These are phyloP conservation scores for Rhamnusium bicolor DNA, from an alignment of 2,888 invertebrate species.

Conservation along the genomic window DNA sequence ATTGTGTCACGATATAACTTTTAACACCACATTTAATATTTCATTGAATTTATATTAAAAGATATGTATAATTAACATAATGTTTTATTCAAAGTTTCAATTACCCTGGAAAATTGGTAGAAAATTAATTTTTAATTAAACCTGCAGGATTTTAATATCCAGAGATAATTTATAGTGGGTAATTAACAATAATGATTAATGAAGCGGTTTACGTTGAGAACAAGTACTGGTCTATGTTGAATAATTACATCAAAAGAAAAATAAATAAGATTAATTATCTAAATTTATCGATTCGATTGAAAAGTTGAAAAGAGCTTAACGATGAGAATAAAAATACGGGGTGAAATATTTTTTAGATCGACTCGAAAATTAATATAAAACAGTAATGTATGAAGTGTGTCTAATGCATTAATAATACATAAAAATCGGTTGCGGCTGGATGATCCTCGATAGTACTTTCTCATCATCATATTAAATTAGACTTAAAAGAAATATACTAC, in stretches of 20 bases:
- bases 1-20: too few relatives aligned
- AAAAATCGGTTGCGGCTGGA: too few relatives aligned
- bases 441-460: too few relatives aligned
- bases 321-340: neutral
- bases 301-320: conserved; percentile 4
- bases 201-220: conserved; percentile 55
- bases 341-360: too few relatives aligned
- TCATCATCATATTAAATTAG: too few relatives aligned
- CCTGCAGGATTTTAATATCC: neutral
- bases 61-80: too few relatives aligned
- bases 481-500: too few relatives aligned
- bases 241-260: conserved; percentile 54
- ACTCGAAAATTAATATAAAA: too few relatives aligned
- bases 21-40: too few relatives aligned
- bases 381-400: too few relatives aligned
- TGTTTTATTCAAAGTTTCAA: neutral
- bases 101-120: neutral
- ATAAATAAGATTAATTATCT: conserved; percentile 58
- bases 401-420: too few relatives aligned
- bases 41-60: too few relatives aligned
- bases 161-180: conserved; percentile 20
- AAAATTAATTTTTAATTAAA: conserved; percentile 15
- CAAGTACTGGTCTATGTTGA: conserved; percentile 57
- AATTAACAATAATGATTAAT: conserved; percentile 58
- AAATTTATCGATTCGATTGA: conserved; percentile 25